Percentiles rank a stretch among this genome's conserved stretches.
These are phyloP conservation scores for Leucopternis melanops DNA, from an alignment of 2,113 vertebrate genomes.

Conservation along the genomic window DNA sequence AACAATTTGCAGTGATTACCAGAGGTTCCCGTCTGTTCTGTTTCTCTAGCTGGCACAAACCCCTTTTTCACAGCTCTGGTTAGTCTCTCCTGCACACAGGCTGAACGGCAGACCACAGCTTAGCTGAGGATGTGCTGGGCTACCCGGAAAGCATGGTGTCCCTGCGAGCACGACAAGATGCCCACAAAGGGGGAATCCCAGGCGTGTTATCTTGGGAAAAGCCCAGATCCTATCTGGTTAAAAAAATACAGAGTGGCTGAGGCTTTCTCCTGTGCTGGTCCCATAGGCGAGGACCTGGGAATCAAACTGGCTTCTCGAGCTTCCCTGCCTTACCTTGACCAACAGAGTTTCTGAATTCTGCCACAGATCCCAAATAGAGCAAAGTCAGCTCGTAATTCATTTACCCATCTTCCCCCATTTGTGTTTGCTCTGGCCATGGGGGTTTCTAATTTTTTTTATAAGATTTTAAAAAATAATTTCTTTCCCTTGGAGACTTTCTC, in stretches of 20 bases:
- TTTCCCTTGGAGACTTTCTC: not conserved
- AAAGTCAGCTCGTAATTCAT: not conserved
- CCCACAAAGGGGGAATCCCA: not conserved
- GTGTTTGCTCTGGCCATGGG: not conserved
- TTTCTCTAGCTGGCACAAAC: conserved; percentile 2
- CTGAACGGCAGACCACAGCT: not conserved
- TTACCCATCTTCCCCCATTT: not conserved
- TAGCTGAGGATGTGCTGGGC: not conserved
- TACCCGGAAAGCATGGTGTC: rapidly evolving
- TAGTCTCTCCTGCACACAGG: not conserved
- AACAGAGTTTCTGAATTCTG: not conserved
- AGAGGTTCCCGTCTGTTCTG: conserved; percentile 22
- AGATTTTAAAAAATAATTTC: not conserved
- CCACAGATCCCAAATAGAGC: not conserved
- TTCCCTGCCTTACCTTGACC: not conserved
- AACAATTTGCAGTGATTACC: conserved; percentile 18
- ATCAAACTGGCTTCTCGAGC: not conserved
- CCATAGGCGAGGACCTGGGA: not conserved
- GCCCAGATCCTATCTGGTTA: not conserved
- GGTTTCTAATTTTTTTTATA: not conserved
- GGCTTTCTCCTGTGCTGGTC: not conserved
- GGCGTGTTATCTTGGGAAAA: not conserved
- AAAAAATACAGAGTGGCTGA: not conserved
- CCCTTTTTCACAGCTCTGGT: not conserved
- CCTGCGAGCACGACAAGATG: not conserved